These are phyloP conservation scores for Eilema sororculum DNA, from an alignment of 2,888 invertebrate genomes.

Conservation along the genomic window DNA sequence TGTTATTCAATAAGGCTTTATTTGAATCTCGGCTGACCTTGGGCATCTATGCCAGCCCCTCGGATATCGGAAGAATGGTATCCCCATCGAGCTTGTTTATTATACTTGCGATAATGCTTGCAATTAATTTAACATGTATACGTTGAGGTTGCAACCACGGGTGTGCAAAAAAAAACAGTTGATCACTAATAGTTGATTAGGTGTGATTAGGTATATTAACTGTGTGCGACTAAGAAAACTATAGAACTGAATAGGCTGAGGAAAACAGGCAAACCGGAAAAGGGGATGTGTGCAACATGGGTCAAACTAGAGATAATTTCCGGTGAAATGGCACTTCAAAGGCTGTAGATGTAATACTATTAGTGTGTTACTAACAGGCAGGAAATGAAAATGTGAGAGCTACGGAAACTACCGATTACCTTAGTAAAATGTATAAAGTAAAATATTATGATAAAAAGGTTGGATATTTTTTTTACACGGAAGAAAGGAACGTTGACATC, in stretches of 20 bases:
- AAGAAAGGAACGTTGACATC: background rate
- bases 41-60: no score
- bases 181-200: no score
- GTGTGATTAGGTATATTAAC: background rate
- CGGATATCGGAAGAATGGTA: no score
- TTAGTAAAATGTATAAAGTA: background rate
- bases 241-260: background rate
- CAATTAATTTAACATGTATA: background rate
- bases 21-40: no score
- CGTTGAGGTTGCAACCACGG: no score
- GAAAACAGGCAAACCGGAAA: constrained; percentile 13
- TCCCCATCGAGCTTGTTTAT: no score
- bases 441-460: background rate
- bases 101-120: no score
- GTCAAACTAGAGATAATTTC: constrained; percentile 20
- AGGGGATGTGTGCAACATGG: constrained; percentile 14
- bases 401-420: background rate
- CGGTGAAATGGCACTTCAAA: constrained; percentile 18
- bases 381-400: constrained; percentile 1
- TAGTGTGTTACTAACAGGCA: background rate
- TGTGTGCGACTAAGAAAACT: background rate
- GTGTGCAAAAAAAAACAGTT: background rate
- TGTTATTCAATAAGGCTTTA: no score
- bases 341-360: constrained; percentile 10
- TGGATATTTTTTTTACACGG: background rate